These are phyloP conservation scores for Yponomeuta malinellus DNA, from an alignment of 2,888 invertebrate species.

Conservation along the genomic window DNA sequence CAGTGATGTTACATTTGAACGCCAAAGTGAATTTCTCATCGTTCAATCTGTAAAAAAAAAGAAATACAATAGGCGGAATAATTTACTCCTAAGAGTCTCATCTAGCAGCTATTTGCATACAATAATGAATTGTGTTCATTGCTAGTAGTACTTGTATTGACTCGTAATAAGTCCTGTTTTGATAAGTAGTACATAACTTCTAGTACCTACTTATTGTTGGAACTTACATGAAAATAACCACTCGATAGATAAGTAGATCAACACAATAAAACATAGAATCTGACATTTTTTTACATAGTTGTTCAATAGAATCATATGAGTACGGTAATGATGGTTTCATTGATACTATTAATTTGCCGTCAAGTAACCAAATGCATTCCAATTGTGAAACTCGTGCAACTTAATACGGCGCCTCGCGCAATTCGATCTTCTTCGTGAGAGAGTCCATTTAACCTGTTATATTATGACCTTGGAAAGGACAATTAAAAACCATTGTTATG, in stretches of 20 bases:
- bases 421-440: too few relatives aligned
- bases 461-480: too few relatives aligned
- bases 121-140: slow-evolving; percentile 26
- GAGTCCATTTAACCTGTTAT: too few relatives aligned
- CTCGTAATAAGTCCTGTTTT: background rate
- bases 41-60: slow-evolving; percentile 38
- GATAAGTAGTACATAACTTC: background rate
- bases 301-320: too few relatives aligned
- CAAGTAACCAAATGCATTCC: too few relatives aligned
- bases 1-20: slow-evolving; percentile 51
- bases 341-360: too few relatives aligned
- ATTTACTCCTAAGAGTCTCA: slow-evolving; percentile 13
- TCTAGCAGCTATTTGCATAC: slow-evolving; percentile 33
- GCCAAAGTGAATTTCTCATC: slow-evolving; percentile 45
- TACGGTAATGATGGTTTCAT: too few relatives aligned
- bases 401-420: too few relatives aligned
- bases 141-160: background rate
- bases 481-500: too few relatives aligned
- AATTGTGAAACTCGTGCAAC: too few relatives aligned
- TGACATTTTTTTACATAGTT: background rate
- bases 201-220: background rate
- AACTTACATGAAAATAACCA: background rate
- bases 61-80: slow-evolving; percentile 14
- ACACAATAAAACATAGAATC: background rate
- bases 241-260: background rate